Evolutionary conservation across 1,140 invertebrate genomes (phyloP).

Genomic region (Danaus plexippus): DNA sequence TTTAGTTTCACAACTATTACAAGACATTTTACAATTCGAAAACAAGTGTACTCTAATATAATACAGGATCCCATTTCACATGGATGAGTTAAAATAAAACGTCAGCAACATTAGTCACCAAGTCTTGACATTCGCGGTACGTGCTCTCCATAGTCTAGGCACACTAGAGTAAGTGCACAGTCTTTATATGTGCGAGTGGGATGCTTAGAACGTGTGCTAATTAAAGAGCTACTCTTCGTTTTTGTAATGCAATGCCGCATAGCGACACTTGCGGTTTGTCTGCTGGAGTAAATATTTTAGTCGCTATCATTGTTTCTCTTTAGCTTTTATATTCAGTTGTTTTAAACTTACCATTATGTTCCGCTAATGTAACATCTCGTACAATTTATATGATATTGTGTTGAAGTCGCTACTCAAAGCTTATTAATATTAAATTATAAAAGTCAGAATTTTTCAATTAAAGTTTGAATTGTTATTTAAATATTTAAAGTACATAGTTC

Average conservation of each 20-base stretch:
- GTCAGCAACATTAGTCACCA: conserved; percentile 8
- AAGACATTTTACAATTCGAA: neutral
- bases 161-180: conserved; percentile 3
- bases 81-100: conserved; percentile 9
- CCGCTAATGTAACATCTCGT: no score
- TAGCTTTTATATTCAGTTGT: conserved; percentile 4
- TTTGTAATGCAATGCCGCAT: conserved; percentile 35
- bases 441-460: no score
- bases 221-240: conserved; percentile 39
- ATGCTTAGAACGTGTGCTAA: conserved; percentile 30
- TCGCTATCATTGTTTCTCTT: conserved; percentile 16
- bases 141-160: conserved; percentile 12
- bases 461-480: no score
- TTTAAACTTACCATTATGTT: no score
- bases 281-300: conserved; percentile 19
- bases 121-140: conserved; percentile 13
- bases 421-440: no score
- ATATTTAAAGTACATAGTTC: no score
- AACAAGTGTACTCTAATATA: no score
- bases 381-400: no score
- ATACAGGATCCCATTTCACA: conserved; percentile 1
- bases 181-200: conserved; percentile 12
- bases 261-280: conserved; percentile 31
- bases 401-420: no score
- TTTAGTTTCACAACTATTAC: neutral